Evolutionary conservation across 2,888 invertebrate genomes (phyloP).

Genomic region (Syrphus vitripennis): DNA sequence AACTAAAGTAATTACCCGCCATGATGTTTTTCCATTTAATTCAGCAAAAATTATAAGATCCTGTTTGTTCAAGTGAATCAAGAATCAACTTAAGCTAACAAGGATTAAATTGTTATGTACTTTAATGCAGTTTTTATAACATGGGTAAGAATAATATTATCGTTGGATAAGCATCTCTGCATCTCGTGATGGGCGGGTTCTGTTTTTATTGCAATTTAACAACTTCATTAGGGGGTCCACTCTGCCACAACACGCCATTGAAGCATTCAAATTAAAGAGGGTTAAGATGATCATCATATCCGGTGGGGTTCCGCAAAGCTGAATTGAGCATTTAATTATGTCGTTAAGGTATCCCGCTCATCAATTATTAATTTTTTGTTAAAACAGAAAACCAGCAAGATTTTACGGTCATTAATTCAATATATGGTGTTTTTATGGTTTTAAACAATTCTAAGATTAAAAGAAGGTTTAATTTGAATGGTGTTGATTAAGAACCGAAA

Average conservation of each 20-base stretch:
- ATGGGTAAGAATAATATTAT: neutral
- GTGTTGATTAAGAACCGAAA: neutral
- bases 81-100: slow-evolving; percentile 13
- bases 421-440: neutral
- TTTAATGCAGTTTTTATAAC: slow-evolving; percentile 6
- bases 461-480: neutral
- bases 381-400: neutral
- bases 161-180: neutral
- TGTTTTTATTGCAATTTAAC: slow-evolving; percentile 54
- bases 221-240: slow-evolving; percentile 49
- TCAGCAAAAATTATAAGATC: neutral
- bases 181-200: slow-evolving; percentile 15
- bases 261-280: neutral
- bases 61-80: neutral
- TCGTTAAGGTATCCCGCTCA: slow-evolving; percentile 63
- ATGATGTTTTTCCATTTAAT: neutral
- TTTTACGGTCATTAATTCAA: neutral
- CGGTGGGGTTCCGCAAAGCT: slow-evolving; percentile 12
- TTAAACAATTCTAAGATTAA: neutral
- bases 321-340: slow-evolving; percentile 43
- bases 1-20: neutral
- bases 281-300: slow-evolving; percentile 35
- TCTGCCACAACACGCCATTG: neutral
- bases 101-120: slow-evolving; percentile 28
- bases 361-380: slow-evolving; percentile 3